These are phyloP conservation scores for Acronicta alni DNA, from an alignment of 2,888 invertebrate genomes.

Conservation along the genomic window DNA sequence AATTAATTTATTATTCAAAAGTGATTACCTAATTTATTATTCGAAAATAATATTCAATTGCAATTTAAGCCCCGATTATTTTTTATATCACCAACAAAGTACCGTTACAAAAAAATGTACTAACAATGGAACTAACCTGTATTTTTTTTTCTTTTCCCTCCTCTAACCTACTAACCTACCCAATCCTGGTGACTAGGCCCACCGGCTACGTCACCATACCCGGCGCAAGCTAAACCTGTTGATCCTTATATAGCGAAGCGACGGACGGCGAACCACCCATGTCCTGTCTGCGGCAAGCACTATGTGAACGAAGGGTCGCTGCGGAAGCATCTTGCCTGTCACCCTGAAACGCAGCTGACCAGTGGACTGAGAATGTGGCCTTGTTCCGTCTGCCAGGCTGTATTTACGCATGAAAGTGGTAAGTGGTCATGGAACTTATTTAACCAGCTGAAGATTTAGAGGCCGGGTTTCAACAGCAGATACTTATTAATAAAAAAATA, in stretches of 20 bases:
- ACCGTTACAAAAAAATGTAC: conserved; percentile 42
- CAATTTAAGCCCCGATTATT: conserved; percentile 4
- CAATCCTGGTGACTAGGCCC: conserved; percentile 89
- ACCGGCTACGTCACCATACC: conserved; percentile 90
- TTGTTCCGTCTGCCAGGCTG: conserved; percentile 98
- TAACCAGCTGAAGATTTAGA: too few species aligned
- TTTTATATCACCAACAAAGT: conserved; percentile 22
- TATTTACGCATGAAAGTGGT: conserved; percentile 98
- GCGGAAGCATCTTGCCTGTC: conserved; percentile 97
- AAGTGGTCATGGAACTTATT: conserved; percentile 66
- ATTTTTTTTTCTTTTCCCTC: conserved; percentile 70
- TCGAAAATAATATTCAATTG: neutral
- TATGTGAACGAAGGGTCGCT: conserved; percentile 98
- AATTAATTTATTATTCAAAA: neutral
- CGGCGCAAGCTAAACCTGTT: conserved; percentile 89
- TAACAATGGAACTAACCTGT: conserved; percentile 81
- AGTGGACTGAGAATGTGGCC: conserved; percentile 98
- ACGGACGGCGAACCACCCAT: conserved; percentile 97
- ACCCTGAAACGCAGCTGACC: conserved; percentile 96
- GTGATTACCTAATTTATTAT: neutral
- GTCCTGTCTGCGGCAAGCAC: conserved; percentile 98
- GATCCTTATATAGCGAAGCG: conserved; percentile 97
- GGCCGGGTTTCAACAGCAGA: too few species aligned
- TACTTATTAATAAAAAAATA: too few species aligned
- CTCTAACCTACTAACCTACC: conserved; percentile 85